Percentiles rank a stretch among this genome's conserved stretches.
Evolutionary conservation across 2,113 vertebrate genomes (phyloP).

Genomic region (Falco punctatus): DNA sequence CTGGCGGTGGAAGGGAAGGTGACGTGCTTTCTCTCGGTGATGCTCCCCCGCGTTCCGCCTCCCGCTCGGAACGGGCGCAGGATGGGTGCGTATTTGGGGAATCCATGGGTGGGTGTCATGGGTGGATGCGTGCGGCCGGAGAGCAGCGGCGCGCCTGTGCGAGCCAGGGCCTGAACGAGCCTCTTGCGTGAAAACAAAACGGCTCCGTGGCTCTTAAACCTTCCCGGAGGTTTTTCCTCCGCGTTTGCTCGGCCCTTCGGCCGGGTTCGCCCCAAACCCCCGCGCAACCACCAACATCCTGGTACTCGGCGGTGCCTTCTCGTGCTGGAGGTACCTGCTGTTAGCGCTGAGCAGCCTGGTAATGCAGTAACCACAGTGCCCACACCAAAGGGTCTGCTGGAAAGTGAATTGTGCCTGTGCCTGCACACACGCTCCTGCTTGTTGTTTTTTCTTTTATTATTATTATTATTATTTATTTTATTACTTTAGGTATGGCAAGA

Average conservation of each 20-base stretch:
- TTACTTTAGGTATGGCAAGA: background rate
- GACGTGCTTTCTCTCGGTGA: background rate
- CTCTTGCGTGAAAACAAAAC: slow-evolving; percentile 21
- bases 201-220: background rate
- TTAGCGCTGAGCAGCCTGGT: background rate
- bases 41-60: background rate
- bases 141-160: slow-evolving; percentile 13
- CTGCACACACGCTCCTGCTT: background rate
- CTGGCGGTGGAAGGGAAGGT: background rate
- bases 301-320: slow-evolving; percentile 1
- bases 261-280: background rate
- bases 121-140: background rate
- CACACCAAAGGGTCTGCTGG: slow-evolving; percentile 17
- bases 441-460: background rate
- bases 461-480: background rate
- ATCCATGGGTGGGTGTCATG: background rate
- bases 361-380: slow-evolving; percentile 48
- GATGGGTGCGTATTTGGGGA: background rate
- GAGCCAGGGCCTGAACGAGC: background rate
- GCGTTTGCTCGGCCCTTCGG: background rate
- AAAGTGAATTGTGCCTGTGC: background rate
- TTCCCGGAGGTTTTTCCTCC: background rate
- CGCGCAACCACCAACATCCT: slow-evolving; percentile 32
- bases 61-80: background rate
- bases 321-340: slow-evolving; percentile 36